Conservation (phyloP, 1,140 invertebrate species). For the Anadara kagoshimensis region DNA sequence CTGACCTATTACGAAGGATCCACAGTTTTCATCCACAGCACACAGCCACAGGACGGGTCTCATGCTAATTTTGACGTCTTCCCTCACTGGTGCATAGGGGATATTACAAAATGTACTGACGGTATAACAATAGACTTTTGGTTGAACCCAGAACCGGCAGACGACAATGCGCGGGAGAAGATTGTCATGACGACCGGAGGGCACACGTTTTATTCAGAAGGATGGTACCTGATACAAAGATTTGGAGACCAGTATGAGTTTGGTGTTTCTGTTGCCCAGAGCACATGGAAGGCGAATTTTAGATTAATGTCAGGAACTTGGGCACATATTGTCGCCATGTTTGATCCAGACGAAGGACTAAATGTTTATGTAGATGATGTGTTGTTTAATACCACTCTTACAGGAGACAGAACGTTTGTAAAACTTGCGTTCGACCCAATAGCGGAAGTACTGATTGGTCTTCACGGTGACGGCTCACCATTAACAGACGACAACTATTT, state of each 20-base stretch:
- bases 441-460: slow-evolving; percentile 32
- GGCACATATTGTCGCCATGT: slow-evolving; percentile 46
- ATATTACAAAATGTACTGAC: slow-evolving; percentile 51
- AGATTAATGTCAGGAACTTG: slow-evolving; percentile 40
- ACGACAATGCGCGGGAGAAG: slow-evolving; percentile 8
- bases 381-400: neutral
- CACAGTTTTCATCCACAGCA: slow-evolving; percentile 19
- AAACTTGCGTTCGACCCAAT: slow-evolving; percentile 15
- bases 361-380: slow-evolving; percentile 53
- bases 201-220: slow-evolving; percentile 49
- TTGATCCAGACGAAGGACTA: slow-evolving; percentile 47
- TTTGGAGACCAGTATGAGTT: slow-evolving; percentile 60
- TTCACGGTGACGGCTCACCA: slow-evolving; percentile 29
- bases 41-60: slow-evolving; percentile 32
- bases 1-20: slow-evolving; percentile 40
- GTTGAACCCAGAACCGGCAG: slow-evolving; percentile 40
- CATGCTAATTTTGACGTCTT: slow-evolving; percentile 44
- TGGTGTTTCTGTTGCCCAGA: slow-evolving; percentile 44
- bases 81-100: slow-evolving; percentile 61
- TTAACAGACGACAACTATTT: slow-evolving; percentile 29
- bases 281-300: slow-evolving; percentile 48
- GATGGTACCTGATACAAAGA: slow-evolving; percentile 57
- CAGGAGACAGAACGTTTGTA: slow-evolving; percentile 16
- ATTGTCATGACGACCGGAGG: slow-evolving; percentile 61
- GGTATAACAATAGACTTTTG: slow-evolving; percentile 57